Evolutionary conservation across 2,113 vertebrate genomes (phyloP).

Genomic region (Salvator merianae): DNA sequence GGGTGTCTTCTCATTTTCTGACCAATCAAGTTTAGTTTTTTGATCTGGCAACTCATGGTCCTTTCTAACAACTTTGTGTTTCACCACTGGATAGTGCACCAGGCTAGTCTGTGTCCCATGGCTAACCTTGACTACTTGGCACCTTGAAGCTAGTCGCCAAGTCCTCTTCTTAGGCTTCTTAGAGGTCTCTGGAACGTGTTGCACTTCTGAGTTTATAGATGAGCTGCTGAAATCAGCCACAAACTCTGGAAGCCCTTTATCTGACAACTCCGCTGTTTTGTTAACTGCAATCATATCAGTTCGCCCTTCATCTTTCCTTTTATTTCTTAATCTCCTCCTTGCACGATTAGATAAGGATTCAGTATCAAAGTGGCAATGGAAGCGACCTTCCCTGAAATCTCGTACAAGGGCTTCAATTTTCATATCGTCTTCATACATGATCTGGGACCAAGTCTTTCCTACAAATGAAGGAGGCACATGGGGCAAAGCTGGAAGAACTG

Average conservation of each 20-base stretch:
- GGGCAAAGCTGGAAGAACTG: conserved; percentile 79
- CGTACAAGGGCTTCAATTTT: conserved; percentile 83
- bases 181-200: conserved; percentile 47
- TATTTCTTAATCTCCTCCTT: conserved; percentile 64
- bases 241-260: conserved; percentile 66
- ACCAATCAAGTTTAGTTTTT: conserved; percentile 28
- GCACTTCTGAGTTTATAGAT: conserved; percentile 53
- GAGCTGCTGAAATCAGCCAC: conserved; percentile 57
- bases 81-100: conserved; percentile 74
- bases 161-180: conserved; percentile 65
- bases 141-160: conserved; percentile 82
- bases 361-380: conserved; percentile 85
- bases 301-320: conserved; percentile 44
- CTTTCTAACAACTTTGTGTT: conserved; percentile 65
- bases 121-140: conserved; percentile 87
- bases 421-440: conserved; percentile 85
- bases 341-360: conserved; percentile 76
- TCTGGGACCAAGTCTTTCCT: conserved; percentile 87
- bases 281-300: conserved; percentile 20
- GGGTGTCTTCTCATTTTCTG: conserved; percentile 75
- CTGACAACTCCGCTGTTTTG: conserved; percentile 29
- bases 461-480: conserved; percentile 87
- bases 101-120: conserved; percentile 83
- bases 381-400: conserved; percentile 83
- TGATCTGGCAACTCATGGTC: conserved; percentile 45